A percentile compares a stretch with the other conserved stretches of the same genome.
phyloP scores from a whole-genome alignment of 2,113 vertebrate species.

The Excalfactoria chinensis region DNA sequence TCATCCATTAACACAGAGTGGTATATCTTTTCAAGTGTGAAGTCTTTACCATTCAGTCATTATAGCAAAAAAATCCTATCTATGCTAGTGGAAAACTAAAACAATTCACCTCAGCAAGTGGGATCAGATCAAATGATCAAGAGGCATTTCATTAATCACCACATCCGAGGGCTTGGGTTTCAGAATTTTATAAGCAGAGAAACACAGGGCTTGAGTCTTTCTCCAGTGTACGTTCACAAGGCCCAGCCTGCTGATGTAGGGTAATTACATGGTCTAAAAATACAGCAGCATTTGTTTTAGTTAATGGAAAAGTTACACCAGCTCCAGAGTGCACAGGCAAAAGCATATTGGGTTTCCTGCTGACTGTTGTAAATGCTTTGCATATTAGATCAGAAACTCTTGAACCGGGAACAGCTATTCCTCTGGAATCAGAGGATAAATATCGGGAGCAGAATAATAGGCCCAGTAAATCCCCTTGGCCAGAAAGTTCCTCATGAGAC shows the following conservation, averaged over 20 bases:
- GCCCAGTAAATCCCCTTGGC: slow-evolving; percentile 61
- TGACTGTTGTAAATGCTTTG: slow-evolving; percentile 77
- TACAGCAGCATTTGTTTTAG: slow-evolving; percentile 81
- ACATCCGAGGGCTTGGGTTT: slow-evolving; percentile 78
- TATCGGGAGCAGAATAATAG: slow-evolving; percentile 65
- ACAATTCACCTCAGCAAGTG: slow-evolving; percentile 75
- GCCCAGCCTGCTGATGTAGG: slow-evolving; percentile 77
- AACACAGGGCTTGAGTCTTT: slow-evolving; percentile 71
- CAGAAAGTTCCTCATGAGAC: slow-evolving; percentile 57
- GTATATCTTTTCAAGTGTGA: slow-evolving; percentile 68
- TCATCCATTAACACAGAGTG: slow-evolving; percentile 43
- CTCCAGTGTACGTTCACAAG: slow-evolving; percentile 66
- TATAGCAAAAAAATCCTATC: slow-evolving; percentile 72
- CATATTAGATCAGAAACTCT: slow-evolving; percentile 71
- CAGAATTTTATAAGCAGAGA: slow-evolving; percentile 75
- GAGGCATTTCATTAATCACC: slow-evolving; percentile 79
- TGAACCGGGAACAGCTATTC: slow-evolving; percentile 59
- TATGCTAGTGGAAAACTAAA: slow-evolving; percentile 77
- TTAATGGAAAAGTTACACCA: slow-evolving; percentile 74
- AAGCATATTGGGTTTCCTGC: slow-evolving; percentile 81
- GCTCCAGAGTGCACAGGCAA: slow-evolving; percentile 65
- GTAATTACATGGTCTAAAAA: slow-evolving; percentile 84
- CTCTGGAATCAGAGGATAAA: slow-evolving; percentile 60
- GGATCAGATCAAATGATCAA: slow-evolving; percentile 73
- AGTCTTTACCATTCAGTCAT: slow-evolving; percentile 62